phyloP scores from a whole-genome alignment of 2,113 vertebrate genomes.

The Dunckerocampus dactyliophorus region DNA sequence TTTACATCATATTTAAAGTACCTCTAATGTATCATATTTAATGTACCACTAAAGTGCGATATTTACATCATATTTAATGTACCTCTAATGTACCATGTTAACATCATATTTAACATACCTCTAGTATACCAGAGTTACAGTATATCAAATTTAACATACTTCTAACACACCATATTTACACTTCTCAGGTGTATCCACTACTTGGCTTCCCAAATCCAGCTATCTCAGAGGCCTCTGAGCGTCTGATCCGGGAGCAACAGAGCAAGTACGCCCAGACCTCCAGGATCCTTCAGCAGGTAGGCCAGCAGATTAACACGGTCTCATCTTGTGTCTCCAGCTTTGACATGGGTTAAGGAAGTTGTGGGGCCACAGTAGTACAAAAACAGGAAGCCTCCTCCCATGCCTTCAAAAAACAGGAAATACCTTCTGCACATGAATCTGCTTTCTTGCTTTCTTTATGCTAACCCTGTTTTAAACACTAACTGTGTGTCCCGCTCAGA shows the following conservation, averaged over 20 bases:
- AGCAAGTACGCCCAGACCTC: constrained; percentile 39
- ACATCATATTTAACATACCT: too few relatives aligned
- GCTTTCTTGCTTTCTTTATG: not conserved
- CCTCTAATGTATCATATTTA: too few relatives aligned
- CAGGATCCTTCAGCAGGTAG: constrained; percentile 76
- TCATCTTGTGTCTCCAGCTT: not conserved
- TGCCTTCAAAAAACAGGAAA: not conserved
- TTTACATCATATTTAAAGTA: too few relatives aligned
- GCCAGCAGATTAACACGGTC: not conserved
- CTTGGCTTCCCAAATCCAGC: constrained; percentile 60
- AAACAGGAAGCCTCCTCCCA: not conserved
- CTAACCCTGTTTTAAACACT: not conserved
- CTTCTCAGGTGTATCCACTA: constrained; percentile 64
- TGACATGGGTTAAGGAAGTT: not conserved
- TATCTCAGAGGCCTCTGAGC: constrained; percentile 59
- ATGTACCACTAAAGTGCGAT: too few relatives aligned
- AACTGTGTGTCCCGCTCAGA: constrained; percentile 52
- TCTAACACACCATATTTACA: not conserved
- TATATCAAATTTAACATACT: too few relatives aligned
- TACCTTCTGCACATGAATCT: not conserved
- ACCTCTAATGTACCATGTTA: too few relatives aligned
- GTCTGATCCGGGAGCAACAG: constrained; percentile 67
- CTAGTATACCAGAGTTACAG: too few relatives aligned
- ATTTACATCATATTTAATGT: not conserved
- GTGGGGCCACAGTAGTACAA: not conserved